Conservation (phyloP, 2,797 vertebrate species). For the Acrocephalus scirpaceus region DNA sequence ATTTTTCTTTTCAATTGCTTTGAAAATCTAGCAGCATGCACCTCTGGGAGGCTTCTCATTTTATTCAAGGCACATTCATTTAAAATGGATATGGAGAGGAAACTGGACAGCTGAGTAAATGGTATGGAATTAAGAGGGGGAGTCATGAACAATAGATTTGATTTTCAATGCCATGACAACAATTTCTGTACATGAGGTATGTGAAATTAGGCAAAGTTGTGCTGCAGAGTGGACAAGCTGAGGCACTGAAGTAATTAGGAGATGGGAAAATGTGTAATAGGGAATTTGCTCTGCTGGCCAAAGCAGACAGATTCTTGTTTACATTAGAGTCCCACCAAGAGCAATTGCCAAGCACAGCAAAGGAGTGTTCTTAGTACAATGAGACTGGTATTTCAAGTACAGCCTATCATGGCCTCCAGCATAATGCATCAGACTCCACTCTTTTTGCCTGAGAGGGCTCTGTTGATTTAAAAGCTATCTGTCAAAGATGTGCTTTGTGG, state of each 20-base stretch:
- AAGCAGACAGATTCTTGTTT: conserved; percentile 6
- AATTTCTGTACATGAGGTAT: background rate
- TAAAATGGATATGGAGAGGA: background rate
- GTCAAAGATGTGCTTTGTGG: background rate
- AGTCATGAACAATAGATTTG: conserved; percentile 12
- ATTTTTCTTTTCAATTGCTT: conserved; percentile 62
- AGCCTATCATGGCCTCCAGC: background rate
- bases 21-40: conserved; percentile 44
- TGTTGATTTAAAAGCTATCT: background rate
- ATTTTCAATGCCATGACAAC: conserved; percentile 51
- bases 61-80: conserved; percentile 48
- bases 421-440: background rate
- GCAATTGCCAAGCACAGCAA: background rate
- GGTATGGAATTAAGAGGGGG: background rate
- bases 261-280: background rate
- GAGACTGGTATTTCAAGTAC: background rate
- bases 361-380: background rate
- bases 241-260: conserved; percentile 16
- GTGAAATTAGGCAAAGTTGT: background rate
- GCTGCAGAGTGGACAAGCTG: background rate
- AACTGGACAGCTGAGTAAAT: conserved; percentile 12
- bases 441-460: background rate
- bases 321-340: background rate
- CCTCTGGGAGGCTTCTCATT: conserved; percentile 48
- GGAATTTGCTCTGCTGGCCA: background rate